Conservation (phyloP, 1,140 invertebrate species). For the Brachionus calyciflorus region DNA sequence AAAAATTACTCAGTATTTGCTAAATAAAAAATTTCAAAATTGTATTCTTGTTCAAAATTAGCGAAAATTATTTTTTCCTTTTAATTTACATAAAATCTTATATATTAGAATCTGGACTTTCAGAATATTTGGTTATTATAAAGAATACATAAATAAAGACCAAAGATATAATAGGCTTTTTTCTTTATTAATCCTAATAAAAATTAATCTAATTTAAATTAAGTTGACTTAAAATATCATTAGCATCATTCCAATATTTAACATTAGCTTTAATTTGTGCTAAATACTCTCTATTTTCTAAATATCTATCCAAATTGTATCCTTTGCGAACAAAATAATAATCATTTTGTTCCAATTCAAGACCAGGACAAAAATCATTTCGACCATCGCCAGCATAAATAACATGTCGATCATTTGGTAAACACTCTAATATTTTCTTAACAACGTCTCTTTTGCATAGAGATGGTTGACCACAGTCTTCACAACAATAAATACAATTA, state of each 20-base stretch:
- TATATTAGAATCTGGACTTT: too few relatives aligned
- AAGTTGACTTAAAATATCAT: constrained; percentile 17
- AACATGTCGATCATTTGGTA: constrained; percentile 55
- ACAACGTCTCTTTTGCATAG: constrained; percentile 47
- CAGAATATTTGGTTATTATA: too few relatives aligned
- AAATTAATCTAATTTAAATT: background rate
- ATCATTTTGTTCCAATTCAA: background rate
- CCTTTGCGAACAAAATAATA: constrained; percentile 13
- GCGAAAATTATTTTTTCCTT: too few relatives aligned
- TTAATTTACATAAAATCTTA: too few relatives aligned
- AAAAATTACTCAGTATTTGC: too few relatives aligned
- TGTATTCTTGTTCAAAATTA: too few relatives aligned
- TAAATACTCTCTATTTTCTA: background rate
- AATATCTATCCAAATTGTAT: constrained; percentile 16
- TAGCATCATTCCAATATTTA: constrained; percentile 28
- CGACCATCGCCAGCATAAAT: constrained; percentile 74
- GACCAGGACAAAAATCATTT: constrained; percentile 73
- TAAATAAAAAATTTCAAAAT: too few relatives aligned
- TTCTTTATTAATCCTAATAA: too few relatives aligned
- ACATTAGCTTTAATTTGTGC: constrained; percentile 1
- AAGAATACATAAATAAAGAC: too few relatives aligned
- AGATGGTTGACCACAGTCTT: constrained; percentile 26
- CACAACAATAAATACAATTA: constrained; percentile 1
- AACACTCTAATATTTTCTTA: constrained; percentile 60
- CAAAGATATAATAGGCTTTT: too few relatives aligned